phyloP scores from a whole-genome alignment of 2,113 vertebrate genomes.

The Coryphaenoides rupestris region DNA sequence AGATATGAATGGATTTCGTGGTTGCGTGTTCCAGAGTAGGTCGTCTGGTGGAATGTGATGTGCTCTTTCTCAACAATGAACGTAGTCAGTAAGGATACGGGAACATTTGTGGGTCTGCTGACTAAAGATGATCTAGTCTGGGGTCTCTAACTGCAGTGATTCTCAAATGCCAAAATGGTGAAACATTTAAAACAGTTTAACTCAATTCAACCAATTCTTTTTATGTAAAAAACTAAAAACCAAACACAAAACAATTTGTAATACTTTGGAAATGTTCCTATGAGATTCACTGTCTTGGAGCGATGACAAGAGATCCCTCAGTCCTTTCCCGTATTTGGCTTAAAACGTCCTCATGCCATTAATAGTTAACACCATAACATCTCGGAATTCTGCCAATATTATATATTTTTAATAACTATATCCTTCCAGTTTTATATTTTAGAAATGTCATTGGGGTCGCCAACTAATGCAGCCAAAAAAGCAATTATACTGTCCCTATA shows the following conservation, averaged over 20 bases:
- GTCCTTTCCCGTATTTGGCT: constrained; percentile 35
- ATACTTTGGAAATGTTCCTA: constrained; percentile 15
- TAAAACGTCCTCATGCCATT: constrained; percentile 30
- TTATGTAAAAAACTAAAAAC: background rate
- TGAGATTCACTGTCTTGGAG: constrained; percentile 64
- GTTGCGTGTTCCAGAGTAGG: constrained; percentile 23
- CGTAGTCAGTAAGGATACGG: no score
- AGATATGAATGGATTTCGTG: no score
- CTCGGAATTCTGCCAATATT: constrained; percentile 7
- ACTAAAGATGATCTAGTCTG: constrained; percentile 50
- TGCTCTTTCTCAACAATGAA: no score
- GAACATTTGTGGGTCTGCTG: constrained; percentile 63
- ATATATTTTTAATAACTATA: constrained; percentile 16
- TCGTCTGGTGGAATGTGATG: background rate
- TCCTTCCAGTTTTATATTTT: no score
- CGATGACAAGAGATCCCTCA: constrained; percentile 36
- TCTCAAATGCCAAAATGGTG: constrained; percentile 42
- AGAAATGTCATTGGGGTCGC: no score
- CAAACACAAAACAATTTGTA: background rate
- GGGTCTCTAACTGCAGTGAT: constrained; percentile 60
- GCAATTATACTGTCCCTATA: no score
- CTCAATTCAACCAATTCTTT: background rate
- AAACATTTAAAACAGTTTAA: constrained; percentile 11
- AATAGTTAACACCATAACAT: constrained; percentile 25
- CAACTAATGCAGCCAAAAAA: no score